Base-by-base conservation (phyloP, 1,140 invertebrate genomes). In the Sitophilus oryzae region DNA sequence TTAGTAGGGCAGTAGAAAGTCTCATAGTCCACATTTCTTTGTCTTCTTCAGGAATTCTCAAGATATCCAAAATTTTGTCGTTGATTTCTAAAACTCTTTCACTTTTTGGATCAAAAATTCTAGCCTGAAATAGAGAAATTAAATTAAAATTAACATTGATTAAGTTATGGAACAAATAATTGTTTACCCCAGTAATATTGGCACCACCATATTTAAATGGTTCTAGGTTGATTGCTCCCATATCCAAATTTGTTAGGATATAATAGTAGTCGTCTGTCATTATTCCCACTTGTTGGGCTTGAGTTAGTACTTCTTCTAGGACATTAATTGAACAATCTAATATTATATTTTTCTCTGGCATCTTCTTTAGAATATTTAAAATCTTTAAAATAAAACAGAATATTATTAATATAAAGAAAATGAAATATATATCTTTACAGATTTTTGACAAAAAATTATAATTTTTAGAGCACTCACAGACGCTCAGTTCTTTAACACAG, bases 171-270 rank as follows among this genome's bases (percentile, higher is more conserved):
- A 11, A 30, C 11, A 30, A 30, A 6, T 30, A 30, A 6, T 30
- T 30, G n/a, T n/a, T n/a, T 40, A 91, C 72, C 3, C 82, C 87
- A 30, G 89, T 91, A 37, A 94, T 89, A 67, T 93, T 93, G 0
- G 86, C 83, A n/a, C 88, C 89, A 4, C 82, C 85, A 69, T 89
- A 88, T 69, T 88, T 85, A 71, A 83, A 93, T 21, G 86, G 83
- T 44, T 85, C 82, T 53, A 92, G 72, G 67, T 93, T 82, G 9
- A 93, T 75, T 0, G 83, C 84, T 59, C 92, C 86, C 38, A 92
- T 76, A 71, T 94, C 89, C 74, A 89, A 72, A 56, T 82, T 82
- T 44, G 85, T 89, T 19, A 93, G 83, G 18, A 93, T 79, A 60
- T 86, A 88, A 58, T 78, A 84, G 60, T 88, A 80, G 5, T 82